Evolutionary conservation across 1,140 invertebrate genomes (phyloP), one percentile per base, ranked within the genome.

Genomic region (Trichomalopsis sarcophagae): DNA sequence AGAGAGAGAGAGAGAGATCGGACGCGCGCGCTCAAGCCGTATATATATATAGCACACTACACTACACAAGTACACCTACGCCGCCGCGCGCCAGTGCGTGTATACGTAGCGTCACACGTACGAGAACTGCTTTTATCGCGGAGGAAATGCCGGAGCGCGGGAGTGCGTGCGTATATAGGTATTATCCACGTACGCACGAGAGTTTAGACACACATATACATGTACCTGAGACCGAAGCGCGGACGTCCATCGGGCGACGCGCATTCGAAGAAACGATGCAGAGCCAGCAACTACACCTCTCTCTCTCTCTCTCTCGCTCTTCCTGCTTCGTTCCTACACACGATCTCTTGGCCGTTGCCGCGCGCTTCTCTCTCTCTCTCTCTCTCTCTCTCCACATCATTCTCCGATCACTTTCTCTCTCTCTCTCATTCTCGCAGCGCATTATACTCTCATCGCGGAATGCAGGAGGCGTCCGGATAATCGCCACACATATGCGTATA

Each of bases 71-170:
- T 40, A 44, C 33, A 30, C 68, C 23, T 71, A 33, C 68, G 68
- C 68, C 40, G 40, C 33, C 33, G 33, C 33, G 27, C 5, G 5
- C 40, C 0, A 9, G 13, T 7, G 68, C 27, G 68, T 71, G 68
- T 71, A 33, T 71, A 71, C 68, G 68, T 71, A 71, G 68, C 68
- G 68, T 71, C 68, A n/a, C 55, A 62, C 55, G 21, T 44, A 44
- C 6, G 40, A 44, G 40, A 44, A 17, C n/a, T 14, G n/a, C 17
- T 71, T 71, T 71, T 71, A 71, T 71, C 68, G 68, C 68, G 30
- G 13, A 71, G 30, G 68, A 71, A 71, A 71, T 71, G 68, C 68
- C 68, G 68, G 68, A 71, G 68, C 1, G 68, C 68, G 68, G 27
- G 68, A 27, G 68, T 69, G 23, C 7, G 7, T 27, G 9, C 7